phyloP scores from a whole-genome alignment of 2,113 vertebrate species.

The Heterocephalus glaber region DNA sequence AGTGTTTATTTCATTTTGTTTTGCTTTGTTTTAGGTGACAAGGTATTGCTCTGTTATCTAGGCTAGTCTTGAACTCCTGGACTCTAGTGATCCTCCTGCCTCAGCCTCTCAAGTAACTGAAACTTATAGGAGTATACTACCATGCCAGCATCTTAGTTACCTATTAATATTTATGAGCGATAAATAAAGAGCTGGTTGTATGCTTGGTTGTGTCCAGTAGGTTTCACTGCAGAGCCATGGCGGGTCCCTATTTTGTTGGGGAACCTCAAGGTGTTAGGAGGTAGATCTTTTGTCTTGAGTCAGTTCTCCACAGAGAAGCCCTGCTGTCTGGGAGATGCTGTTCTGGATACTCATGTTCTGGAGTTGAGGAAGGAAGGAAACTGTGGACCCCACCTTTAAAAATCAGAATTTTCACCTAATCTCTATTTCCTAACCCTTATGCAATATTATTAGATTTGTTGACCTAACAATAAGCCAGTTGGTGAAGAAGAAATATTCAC shows the following conservation, averaged over 20 bases:
- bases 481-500: background rate
- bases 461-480: background rate
- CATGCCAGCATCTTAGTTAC: background rate
- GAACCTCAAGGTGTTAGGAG: background rate
- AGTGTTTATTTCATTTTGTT: background rate
- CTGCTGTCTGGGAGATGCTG: background rate
- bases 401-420: background rate
- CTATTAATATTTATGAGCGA: background rate
- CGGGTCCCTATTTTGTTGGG: background rate
- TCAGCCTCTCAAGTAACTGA: background rate
- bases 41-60: background rate
- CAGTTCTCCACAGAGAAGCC: background rate
- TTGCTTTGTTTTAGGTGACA: background rate
- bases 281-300: background rate
- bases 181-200: background rate
- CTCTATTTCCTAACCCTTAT: background rate
- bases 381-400: background rate
- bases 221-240: background rate
- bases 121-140: background rate
- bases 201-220: background rate
- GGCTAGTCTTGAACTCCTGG: background rate
- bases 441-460: background rate
- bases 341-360: background rate
- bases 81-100: background rate
- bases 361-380: background rate